Evolutionary conservation across 2,888 invertebrate species (phyloP).

Genomic region (Drosophila mulleri): DNA sequence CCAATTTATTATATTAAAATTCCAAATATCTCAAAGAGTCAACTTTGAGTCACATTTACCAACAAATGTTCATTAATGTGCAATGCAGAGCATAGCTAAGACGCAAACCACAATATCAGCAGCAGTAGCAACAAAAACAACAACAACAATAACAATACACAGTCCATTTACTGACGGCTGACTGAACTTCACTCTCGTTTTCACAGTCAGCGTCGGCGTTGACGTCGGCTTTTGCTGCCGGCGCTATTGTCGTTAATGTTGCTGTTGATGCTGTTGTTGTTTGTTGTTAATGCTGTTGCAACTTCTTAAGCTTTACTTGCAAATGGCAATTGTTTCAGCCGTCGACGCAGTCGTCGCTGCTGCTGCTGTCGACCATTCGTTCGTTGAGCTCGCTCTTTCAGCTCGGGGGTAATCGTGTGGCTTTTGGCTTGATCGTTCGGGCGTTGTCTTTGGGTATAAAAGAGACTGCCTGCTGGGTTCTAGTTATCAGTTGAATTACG

Average conservation of each 20-base stretch:
- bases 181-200: conserved; percentile 79
- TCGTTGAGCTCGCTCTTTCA: conserved; percentile 47
- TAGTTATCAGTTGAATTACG: conserved; percentile 85
- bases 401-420: conserved; percentile 45
- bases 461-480: conserved; percentile 85
- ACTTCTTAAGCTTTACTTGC: conserved; percentile 69
- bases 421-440: conserved; percentile 69
- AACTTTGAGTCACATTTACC: neutral
- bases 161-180: conserved; percentile 33
- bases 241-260: neutral
- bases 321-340: conserved; percentile 38
- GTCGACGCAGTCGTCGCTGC: conserved; percentile 1
- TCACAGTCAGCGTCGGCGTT: conserved; percentile 45
- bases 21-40: neutral
- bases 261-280: conserved; percentile 17
- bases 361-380: conserved; percentile 54
- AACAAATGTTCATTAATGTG: conserved; percentile 4
- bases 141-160: conserved; percentile 37
- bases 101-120: conserved; percentile 54
- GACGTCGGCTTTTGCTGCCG: conserved; percentile 13
- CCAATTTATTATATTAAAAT: neutral
- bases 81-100: conserved; percentile 35
- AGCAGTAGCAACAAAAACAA: conserved; percentile 11
- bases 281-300: conserved; percentile 16
- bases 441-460: conserved; percentile 85